Evolutionary conservation across 2,113 vertebrate genomes (phyloP).

Genomic region (Sylvietta virens): DNA sequence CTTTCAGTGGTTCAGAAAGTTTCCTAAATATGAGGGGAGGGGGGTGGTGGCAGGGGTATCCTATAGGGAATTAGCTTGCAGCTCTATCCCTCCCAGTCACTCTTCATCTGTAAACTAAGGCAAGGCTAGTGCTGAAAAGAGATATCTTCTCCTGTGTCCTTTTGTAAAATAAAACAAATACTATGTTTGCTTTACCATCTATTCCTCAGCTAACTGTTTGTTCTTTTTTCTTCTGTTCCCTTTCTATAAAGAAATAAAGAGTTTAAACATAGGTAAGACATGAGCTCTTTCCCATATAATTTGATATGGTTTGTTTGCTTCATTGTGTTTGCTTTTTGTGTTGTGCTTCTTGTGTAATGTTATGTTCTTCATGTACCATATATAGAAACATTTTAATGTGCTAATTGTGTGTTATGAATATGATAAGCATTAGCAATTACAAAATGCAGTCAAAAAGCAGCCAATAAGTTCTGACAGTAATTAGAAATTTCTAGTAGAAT

Average conservation of each 20-base stretch:
- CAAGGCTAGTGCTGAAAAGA: constrained; percentile 43
- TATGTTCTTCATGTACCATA: constrained; percentile 76
- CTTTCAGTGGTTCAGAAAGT: neutral
- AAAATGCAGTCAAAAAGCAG: constrained; percentile 75
- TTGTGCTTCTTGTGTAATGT: constrained; percentile 73
- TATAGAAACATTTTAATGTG: constrained; percentile 75
- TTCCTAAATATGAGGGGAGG: neutral
- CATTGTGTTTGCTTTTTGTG: constrained; percentile 76
- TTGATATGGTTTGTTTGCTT: constrained; percentile 74
- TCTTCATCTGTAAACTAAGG: constrained; percentile 15
- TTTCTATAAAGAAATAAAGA: constrained; percentile 97
- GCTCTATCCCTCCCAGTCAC: neutral
- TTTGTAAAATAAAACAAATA: constrained; percentile 69
- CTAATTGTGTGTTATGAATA: constrained; percentile 80
- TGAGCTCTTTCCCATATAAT: constrained; percentile 74
- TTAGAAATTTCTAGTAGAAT: constrained; percentile 74
- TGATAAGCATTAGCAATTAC: constrained; percentile 76
- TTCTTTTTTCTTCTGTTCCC: constrained; percentile 79
- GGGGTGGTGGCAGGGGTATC: neutral
- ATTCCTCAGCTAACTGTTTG: constrained; percentile 79
- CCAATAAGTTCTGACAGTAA: constrained; percentile 76
- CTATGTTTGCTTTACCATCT: constrained; percentile 73
- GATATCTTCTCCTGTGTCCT: constrained; percentile 37
- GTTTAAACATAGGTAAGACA: constrained; percentile 98
- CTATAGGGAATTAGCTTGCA: neutral